Percentiles rank a stretch among this genome's conserved stretches.
Evolutionary conservation across 2,888 invertebrate species (phyloP).

Genomic region (Phaedon cochleariae): DNA sequence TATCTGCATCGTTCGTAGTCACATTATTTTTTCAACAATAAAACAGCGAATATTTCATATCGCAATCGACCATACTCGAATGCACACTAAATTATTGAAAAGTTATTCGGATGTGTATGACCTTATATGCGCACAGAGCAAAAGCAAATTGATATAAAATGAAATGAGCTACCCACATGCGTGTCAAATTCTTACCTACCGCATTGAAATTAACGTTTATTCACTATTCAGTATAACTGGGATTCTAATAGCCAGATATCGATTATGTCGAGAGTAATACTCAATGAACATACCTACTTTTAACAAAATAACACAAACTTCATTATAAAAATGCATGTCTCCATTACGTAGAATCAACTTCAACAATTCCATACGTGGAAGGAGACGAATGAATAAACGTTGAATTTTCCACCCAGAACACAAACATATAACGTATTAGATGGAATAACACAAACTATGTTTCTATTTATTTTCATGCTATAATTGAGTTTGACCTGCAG

Average conservation of each 20-base stretch:
- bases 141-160: conserved; percentile 36
- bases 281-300: too few relatives aligned
- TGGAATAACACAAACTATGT: too few relatives aligned
- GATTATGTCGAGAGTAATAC: neutral
- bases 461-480: too few relatives aligned
- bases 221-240: neutral
- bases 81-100: conserved; percentile 39
- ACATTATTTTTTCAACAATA: conserved; percentile 32
- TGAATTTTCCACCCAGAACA: too few relatives aligned
- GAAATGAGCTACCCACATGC: conserved; percentile 38
- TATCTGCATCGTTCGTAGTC: conserved; percentile 12
- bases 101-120: conserved; percentile 32
- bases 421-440: too few relatives aligned
- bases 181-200: conserved; percentile 38
- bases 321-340: too few relatives aligned
- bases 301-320: too few relatives aligned
- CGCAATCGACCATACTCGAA: conserved; percentile 24
- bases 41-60: conserved; percentile 33
- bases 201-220: conserved; percentile 25
- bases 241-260: neutral
- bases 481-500: too few relatives aligned
- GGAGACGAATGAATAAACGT: too few relatives aligned
- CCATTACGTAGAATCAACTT: too few relatives aligned
- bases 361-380: too few relatives aligned
- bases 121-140: conserved; percentile 35